phyloP scores from a whole-genome alignment of 1,140 invertebrate genomes.

The Planococcus citri region DNA sequence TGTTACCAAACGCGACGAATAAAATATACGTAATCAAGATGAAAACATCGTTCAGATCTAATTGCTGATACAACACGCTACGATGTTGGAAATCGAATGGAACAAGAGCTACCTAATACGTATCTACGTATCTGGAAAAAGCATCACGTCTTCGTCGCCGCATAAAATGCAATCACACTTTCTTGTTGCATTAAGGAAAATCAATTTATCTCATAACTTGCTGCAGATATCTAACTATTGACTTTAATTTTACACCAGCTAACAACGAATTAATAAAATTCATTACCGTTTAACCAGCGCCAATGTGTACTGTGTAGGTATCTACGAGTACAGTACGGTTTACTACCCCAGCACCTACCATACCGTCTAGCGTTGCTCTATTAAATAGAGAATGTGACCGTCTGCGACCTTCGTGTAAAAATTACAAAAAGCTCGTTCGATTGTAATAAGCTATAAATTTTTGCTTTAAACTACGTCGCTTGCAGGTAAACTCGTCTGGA shows the following conservation, averaged over 20 bases:
- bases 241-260: neutral
- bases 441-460: constrained; percentile 4
- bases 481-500: neutral
- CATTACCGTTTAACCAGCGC: neutral
- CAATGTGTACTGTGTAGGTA: neutral
- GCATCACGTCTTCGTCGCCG: too few species aligned
- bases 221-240: neutral
- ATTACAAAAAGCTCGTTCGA: neutral
- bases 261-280: neutral
- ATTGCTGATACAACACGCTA: too few species aligned
- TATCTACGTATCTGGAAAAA: too few species aligned
- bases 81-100: too few species aligned
- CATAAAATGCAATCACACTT: too few species aligned
- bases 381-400: neutral
- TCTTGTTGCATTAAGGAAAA: neutral
- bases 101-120: too few species aligned
- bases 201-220: neutral
- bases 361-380: neutral
- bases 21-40: too few species aligned
- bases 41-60: too few species aligned
- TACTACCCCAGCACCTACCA: neutral
- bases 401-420: neutral
- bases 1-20: too few species aligned
- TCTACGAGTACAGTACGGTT: too few species aligned
- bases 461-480: neutral